Percentiles rank a stretch among this genome's conserved stretches.
These are phyloP conservation scores for Eublepharis macularius DNA, from an alignment of 2,113 vertebrate genomes.

Conservation along the genomic window DNA sequence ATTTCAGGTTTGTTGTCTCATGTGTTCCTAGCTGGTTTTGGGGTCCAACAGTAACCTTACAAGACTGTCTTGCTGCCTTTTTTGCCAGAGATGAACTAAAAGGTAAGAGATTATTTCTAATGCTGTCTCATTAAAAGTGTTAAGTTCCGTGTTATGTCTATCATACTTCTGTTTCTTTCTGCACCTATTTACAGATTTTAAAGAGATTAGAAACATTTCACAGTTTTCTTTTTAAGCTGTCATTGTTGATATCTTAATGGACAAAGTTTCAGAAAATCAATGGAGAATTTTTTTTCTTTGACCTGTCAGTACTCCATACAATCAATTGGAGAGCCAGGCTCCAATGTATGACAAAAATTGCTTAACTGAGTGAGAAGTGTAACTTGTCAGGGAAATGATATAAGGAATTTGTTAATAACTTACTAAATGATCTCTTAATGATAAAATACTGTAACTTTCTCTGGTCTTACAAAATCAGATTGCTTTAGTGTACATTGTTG, in stretches of 20 bases:
- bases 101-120: constrained; percentile 78
- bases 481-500: neutral
- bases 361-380: neutral
- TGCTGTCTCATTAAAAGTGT: constrained; percentile 19
- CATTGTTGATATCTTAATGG: neutral
- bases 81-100: constrained; percentile 98
- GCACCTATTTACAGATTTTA: neutral
- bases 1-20: constrained; percentile 81
- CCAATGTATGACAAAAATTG: neutral
- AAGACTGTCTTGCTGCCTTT: constrained; percentile 98
- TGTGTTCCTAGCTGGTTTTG: constrained; percentile 95
- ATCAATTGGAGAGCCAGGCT: neutral
- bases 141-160: neutral
- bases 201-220: neutral
- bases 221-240: neutral
- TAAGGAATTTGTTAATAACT: neutral
- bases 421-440: neutral
- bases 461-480: neutral
- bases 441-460: neutral
- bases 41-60: constrained; percentile 97
- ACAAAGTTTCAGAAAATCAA: neutral
- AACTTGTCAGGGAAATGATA: neutral
- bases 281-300: neutral
- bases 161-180: neutral
- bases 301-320: rapidly evolving